Evolutionary conservation across 2,888 invertebrate genomes (phyloP).

Genomic region (Ennomos fuscantarius): DNA sequence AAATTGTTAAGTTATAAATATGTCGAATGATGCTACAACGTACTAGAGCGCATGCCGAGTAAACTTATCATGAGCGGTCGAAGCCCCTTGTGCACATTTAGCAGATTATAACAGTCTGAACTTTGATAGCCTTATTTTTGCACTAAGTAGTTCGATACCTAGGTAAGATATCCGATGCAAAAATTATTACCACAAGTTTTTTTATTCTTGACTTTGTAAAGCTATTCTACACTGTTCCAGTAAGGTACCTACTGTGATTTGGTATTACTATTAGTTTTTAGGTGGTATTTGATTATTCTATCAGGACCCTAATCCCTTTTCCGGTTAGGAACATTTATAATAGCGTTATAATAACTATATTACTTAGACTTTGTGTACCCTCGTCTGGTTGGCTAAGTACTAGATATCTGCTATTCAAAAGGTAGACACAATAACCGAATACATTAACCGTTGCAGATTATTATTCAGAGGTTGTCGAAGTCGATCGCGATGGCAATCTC

Average conservation of each 20-base stretch:
- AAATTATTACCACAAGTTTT: too few relatives aligned
- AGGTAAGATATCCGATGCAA: too few relatives aligned
- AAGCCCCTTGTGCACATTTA: conserved; percentile 69
- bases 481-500: conserved; percentile 67
- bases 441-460: conserved; percentile 57
- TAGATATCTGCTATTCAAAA: conserved; percentile 12
- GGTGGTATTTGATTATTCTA: too few relatives aligned
- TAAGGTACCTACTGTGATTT: too few relatives aligned
- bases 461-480: conserved; percentile 64
- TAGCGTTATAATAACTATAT: not conserved
- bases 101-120: conserved; percentile 71
- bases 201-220: too few relatives aligned
- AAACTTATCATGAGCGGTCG: conserved; percentile 72
- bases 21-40: conserved; percentile 10
- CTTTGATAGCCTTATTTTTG: conserved; percentile 70
- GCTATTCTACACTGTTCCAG: not conserved
- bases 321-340: not conserved
- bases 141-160: conserved; percentile 32
- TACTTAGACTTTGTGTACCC: not conserved
- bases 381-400: not conserved
- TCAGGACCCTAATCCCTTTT: too few relatives aligned
- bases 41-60: conserved; percentile 48
- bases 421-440: conserved; percentile 26
- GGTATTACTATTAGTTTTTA: too few relatives aligned
- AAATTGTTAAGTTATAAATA: not conserved